phyloP scores from a whole-genome alignment of 2,888 invertebrate species.

The Ormyrus pomaceus region DNA sequence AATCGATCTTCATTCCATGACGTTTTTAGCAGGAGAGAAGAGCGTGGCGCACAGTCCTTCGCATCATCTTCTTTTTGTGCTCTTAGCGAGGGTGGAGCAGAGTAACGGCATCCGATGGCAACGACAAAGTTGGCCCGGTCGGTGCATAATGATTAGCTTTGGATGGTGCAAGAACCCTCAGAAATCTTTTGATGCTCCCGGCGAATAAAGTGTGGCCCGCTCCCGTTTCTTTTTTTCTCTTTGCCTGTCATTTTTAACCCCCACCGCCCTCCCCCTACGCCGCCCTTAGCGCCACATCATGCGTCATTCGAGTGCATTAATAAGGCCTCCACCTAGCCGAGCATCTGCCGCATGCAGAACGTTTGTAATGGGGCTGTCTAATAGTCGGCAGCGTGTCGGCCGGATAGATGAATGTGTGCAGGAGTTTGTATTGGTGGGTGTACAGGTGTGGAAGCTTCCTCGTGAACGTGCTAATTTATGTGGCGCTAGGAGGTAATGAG shows the following conservation, averaged over 20 bases:
- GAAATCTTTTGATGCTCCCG: conserved; percentile 37
- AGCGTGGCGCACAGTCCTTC: too few relatives aligned
- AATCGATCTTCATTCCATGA: background rate
- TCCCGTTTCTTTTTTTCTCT: conserved; percentile 32
- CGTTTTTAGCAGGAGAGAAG: too few relatives aligned
- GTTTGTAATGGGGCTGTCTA: conserved; percentile 40
- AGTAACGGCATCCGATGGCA: too few relatives aligned
- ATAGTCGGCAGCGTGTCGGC: conserved; percentile 27
- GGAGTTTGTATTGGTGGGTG: background rate
- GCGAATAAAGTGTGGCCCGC: conserved; percentile 25
- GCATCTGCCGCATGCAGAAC: conserved; percentile 49
- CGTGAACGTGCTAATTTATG: too few relatives aligned
- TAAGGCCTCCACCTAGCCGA: conserved; percentile 38
- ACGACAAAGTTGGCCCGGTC: background rate
- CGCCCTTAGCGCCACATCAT: conserved; percentile 15
- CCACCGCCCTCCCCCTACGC: background rate
- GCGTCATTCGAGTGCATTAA: conserved; percentile 55
- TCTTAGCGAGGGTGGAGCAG: too few relatives aligned
- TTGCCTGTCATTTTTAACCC: too few relatives aligned
- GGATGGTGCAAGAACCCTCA: conserved; percentile 23
- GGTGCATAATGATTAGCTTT: conserved; percentile 41
- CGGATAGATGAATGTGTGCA: conserved; percentile 6
- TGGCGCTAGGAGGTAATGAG: too few relatives aligned
- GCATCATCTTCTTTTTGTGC: too few relatives aligned
- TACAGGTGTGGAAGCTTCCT: background rate